phyloP scores from a whole-genome alignment of 2,888 invertebrate genomes.

The Cephus sareptanus region DNA sequence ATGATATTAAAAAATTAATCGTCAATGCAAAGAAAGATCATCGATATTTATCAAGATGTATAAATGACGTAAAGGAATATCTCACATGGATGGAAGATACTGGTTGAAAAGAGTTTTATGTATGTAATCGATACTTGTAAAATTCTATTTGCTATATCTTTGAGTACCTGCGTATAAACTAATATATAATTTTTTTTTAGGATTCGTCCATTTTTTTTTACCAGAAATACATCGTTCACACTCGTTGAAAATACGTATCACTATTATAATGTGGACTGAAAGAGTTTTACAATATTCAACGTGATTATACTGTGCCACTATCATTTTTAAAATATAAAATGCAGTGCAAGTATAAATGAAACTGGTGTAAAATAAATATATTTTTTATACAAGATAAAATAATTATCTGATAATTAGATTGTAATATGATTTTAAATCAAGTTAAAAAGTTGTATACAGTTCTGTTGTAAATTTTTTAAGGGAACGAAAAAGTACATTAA shows the following conservation, averaged over 20 bases:
- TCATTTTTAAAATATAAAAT: not conserved
- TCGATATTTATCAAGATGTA: constrained; percentile 49
- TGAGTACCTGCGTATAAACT: too few relatives aligned
- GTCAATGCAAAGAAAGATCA: constrained; percentile 49
- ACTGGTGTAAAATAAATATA: not conserved
- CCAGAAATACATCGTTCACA: too few relatives aligned
- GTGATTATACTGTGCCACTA: not conserved
- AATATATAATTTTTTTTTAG: too few relatives aligned
- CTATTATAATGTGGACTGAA: not conserved
- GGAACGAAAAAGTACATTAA: not conserved
- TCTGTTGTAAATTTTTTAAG: not conserved
- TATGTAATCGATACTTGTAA: too few relatives aligned
- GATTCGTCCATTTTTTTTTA: too few relatives aligned
- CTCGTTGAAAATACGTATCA: too few relatives aligned
- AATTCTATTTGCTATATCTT: too few relatives aligned
- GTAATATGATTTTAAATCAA: not conserved
- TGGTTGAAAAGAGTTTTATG: not conserved
- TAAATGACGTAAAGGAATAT: constrained; percentile 50
- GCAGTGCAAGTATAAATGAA: not conserved
- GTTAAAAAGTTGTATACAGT: not conserved
- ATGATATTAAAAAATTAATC: constrained; percentile 48
- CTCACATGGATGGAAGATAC: constrained; percentile 47
- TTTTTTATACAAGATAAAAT: not conserved
- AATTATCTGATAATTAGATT: not conserved
- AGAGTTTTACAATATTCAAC: not conserved